Conservation (phyloP, 2,113 vertebrate genomes). For the Paramisgurnus dabryanus region DNA sequence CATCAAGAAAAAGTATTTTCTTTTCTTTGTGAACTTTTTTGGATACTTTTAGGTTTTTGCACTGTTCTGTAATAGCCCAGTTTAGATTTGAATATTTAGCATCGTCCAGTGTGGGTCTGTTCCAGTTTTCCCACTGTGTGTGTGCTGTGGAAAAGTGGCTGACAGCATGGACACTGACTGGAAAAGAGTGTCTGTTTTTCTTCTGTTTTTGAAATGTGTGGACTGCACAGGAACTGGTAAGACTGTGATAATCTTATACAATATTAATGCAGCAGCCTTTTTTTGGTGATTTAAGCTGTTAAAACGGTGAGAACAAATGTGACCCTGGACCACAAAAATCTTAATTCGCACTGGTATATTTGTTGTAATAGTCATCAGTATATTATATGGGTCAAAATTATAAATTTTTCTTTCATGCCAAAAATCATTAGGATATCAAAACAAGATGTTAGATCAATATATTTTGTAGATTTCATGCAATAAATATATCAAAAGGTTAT, state of each 20-base stretch:
- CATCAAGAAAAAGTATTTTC: neutral
- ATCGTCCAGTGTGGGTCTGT: neutral
- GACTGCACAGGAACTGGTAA: slow-evolving; percentile 26
- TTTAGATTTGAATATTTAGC: neutral
- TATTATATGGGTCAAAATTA: too few relatives aligned
- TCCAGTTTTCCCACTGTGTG: neutral
- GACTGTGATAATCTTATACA: slow-evolving; percentile 3
- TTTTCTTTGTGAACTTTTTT: neutral
- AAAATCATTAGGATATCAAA: too few relatives aligned
- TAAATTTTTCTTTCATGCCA: too few relatives aligned
- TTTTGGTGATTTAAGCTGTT: neutral
- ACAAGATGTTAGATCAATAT: too few relatives aligned
- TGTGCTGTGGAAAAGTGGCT: slow-evolving; percentile 10
- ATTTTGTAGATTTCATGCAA: too few relatives aligned
- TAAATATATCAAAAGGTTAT: too few relatives aligned
- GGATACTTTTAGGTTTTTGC: neutral
- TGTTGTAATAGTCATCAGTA: too few relatives aligned
- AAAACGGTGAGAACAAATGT: neutral
- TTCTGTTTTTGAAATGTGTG: slow-evolving; percentile 28
- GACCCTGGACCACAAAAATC: too few relatives aligned
- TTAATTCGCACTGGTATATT: too few relatives aligned
- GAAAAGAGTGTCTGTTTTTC: slow-evolving; percentile 10
- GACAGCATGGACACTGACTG: slow-evolving; percentile 39
- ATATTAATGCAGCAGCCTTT: neutral
- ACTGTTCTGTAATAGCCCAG: neutral